A percentile compares a stretch with the other conserved stretches of the same genome.
These are phyloP conservation scores for Urocyon cinereoargenteus DNA, from an alignment of 2,797 vertebrate species.

Conservation along the genomic window DNA sequence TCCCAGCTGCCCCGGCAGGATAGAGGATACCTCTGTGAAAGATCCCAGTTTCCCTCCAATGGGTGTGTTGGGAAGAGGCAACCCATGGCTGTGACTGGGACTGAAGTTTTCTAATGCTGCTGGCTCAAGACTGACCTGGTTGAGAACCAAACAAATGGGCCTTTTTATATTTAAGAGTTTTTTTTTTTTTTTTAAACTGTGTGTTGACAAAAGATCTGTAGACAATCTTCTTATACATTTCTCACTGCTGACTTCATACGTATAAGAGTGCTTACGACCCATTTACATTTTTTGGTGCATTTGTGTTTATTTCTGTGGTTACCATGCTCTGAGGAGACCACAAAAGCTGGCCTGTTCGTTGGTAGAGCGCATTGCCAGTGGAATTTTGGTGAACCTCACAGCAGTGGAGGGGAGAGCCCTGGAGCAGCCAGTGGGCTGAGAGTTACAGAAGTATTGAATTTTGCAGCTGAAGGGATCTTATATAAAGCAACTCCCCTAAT, in stretches of 20 bases:
- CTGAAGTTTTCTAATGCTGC: neutral
- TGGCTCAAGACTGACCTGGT: neutral
- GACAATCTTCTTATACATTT: neutral
- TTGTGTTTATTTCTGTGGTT: conserved; percentile 76
- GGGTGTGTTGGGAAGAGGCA: neutral
- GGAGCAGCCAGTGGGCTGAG: neutral
- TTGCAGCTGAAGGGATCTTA: neutral
- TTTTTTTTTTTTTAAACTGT: neutral
- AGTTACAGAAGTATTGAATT: neutral
- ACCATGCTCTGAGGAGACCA: neutral
- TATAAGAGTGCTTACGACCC: neutral
- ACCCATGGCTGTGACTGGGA: neutral
- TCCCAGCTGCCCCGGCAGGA: neutral
- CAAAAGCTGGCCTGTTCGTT: neutral
- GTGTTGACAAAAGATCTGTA: conserved; percentile 58
- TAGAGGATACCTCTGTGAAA: neutral
- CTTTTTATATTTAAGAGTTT: conserved; percentile 44
- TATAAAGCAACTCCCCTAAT: neutral
- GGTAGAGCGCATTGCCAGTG: neutral
- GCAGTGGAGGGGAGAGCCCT: neutral
- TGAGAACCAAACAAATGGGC: conserved; percentile 47
- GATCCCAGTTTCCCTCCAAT: rapidly evolving
- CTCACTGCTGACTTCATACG: conserved; percentile 54
- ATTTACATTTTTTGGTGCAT: neutral
- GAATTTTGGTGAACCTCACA: conserved; percentile 31